phyloP scores from a whole-genome alignment of 30 jellyfish, hydroid and myxozoan genomes.

The Clytia hemisphaerica region DNA sequence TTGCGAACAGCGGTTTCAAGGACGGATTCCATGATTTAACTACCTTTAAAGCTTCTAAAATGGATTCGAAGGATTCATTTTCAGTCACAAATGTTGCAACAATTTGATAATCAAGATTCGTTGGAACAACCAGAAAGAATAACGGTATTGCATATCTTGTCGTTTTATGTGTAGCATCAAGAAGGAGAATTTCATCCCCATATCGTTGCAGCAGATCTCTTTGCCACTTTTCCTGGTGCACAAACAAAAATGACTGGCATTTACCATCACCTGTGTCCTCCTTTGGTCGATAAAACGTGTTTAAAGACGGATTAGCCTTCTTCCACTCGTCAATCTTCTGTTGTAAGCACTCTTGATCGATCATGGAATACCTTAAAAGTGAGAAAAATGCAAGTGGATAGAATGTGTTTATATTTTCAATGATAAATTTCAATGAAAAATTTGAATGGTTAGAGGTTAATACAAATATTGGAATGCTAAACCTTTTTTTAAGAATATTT shows the following conservation, averaged over 20 bases:
- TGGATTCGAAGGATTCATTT: conserved; percentile 8
- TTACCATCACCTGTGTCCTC: no score
- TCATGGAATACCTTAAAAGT: conserved; percentile 23
- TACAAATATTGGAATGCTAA: no score
- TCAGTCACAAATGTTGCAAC: conserved; percentile 41
- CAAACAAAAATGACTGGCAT: no score
- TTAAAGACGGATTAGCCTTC: conserved; percentile 14
- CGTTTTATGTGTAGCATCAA: conserved; percentile 37
- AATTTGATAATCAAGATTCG: conserved; percentile 37
- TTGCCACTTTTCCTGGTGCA: conserved; percentile 36
- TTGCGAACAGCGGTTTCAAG: conserved; percentile 7
- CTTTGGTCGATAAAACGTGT: conserved; percentile 8
- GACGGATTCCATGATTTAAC: conserved; percentile 20
- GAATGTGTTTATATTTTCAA: no score
- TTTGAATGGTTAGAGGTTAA: no score
- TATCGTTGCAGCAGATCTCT: conserved; percentile 21
- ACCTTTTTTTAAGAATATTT: no score
- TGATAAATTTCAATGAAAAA: no score
- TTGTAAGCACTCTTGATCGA: conserved; percentile 40
- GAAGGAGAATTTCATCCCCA: conserved; percentile 44
- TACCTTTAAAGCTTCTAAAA: conserved; percentile 6
- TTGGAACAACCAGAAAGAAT: conserved; percentile 37
- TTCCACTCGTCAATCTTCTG: conserved; percentile 22
- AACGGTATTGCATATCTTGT: conserved; percentile 43
- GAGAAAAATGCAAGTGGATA: no score